Evolutionary conservation across 2,888 invertebrate species (phyloP), one percentile per base, ranked within the genome.

Genomic region (Cyrtodaria siliqua): DNA sequence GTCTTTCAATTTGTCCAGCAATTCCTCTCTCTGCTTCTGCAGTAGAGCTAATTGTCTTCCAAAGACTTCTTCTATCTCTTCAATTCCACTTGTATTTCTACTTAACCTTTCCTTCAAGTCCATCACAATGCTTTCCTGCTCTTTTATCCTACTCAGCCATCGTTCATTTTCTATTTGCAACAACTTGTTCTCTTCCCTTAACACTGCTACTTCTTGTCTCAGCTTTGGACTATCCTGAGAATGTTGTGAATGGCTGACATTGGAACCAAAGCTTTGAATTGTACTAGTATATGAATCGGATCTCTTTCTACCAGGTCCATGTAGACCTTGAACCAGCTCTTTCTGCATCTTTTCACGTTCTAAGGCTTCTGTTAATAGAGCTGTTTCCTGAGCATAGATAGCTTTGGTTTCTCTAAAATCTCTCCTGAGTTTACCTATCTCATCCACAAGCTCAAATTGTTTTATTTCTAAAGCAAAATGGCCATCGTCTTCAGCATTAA

Each of bases 11-110:
- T 86, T 85, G 20, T 86, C 78, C 23, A 88, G 33, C 27, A 91
- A 77, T 29, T 89, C 87, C 71, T 88, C 85, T 49, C 90, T 77
- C 60, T 90, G 89, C 44, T 85, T 84, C 64, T 89, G 90, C 20
- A 91, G 66, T 38, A 88, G 57, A 24, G 83, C 79, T 27, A 91
- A 62, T 74, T 91, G 91, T 26, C 81, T 83, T 18, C 82, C 84
- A 74, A 89, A 87, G 6, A 87, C 77, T 33, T 82, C 79, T 52
- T 84, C 79, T 49, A 83, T 74, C 42, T 86, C 82, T 23, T 83
- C 83, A 42, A 75, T 62, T 18, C 73, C 77, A 55, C 74, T 67
- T 14, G 62, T 61, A 38, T 77, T 78, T 27, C 72, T 71, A 18
- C 75, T 57, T 12, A 88, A 60, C 49, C 79, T 85, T 42, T 86